phyloP scores from a whole-genome alignment of 2,113 vertebrate species.

The Eonycteris spelaea region DNA sequence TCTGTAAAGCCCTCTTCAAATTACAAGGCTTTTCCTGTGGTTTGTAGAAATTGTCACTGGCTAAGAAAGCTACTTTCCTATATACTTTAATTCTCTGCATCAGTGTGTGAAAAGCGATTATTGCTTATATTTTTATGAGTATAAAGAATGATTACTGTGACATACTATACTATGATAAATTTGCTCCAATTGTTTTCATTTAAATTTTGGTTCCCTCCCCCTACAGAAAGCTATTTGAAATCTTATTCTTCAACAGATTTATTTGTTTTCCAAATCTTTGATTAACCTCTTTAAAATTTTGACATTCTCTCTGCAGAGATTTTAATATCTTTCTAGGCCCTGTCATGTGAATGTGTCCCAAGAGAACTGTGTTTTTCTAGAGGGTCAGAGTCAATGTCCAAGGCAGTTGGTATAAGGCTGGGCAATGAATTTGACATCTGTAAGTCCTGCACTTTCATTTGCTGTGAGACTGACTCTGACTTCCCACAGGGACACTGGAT shows the following conservation, averaged over 20 bases:
- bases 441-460: not conserved
- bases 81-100: not conserved
- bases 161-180: not conserved
- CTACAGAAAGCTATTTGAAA: slow-evolving; percentile 21
- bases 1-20: not conserved
- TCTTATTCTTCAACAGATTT: not conserved
- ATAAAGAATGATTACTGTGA: not conserved
- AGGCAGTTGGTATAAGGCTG: not conserved
- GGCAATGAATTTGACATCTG: not conserved
- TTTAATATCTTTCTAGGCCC: not conserved
- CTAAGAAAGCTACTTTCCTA: not conserved
- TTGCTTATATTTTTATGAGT: not conserved
- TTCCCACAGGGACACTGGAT: no score
- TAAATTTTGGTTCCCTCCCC: not conserved
- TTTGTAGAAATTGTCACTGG: not conserved
- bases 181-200: not conserved
- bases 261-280: not conserved
- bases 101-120: not conserved
- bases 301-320: not conserved
- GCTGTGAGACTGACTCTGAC: not conserved
- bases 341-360: not conserved
- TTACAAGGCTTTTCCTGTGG: not conserved
- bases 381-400: not conserved
- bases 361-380: not conserved
- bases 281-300: not conserved